These are phyloP conservation scores for Balaeniceps rex DNA, from an alignment of 2,113 vertebrate genomes.

Conservation along the genomic window DNA sequence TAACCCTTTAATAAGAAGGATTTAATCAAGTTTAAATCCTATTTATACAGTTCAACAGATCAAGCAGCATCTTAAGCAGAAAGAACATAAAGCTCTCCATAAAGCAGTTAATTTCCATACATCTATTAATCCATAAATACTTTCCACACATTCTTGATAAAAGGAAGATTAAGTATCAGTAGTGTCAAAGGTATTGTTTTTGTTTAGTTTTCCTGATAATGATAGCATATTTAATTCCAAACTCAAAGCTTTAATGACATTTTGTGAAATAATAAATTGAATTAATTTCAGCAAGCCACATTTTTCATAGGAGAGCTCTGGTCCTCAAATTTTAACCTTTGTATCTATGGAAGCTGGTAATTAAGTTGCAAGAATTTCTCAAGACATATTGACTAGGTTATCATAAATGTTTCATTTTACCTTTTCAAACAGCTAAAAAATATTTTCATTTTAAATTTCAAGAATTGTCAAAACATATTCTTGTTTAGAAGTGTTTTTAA, in stretches of 20 bases:
- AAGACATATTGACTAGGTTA: background rate
- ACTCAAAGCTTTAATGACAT: background rate
- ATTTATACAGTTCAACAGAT: background rate
- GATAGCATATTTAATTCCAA: background rate
- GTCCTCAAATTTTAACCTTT: background rate
- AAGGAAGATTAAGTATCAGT: background rate
- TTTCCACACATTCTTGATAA: background rate
- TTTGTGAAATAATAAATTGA: background rate
- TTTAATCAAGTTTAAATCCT: background rate
- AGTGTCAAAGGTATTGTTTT: background rate
- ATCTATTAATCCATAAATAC: background rate
- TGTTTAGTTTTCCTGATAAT: background rate
- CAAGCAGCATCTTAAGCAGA: background rate
- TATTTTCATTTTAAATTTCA: background rate
- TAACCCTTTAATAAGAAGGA: background rate
- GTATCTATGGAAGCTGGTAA: background rate
- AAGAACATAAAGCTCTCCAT: background rate
- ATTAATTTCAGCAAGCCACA: background rate
- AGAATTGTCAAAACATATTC: background rate
- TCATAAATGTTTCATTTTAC: background rate
- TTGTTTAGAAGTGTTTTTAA: background rate
- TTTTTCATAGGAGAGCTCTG: background rate
- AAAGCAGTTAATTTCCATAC: background rate
- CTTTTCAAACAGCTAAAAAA: background rate
- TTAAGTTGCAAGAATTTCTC: background rate